Evolutionary conservation across 1,140 invertebrate species (phyloP), one percentile per base, ranked within the genome.

Genomic region (Vanessa atalanta): DNA sequence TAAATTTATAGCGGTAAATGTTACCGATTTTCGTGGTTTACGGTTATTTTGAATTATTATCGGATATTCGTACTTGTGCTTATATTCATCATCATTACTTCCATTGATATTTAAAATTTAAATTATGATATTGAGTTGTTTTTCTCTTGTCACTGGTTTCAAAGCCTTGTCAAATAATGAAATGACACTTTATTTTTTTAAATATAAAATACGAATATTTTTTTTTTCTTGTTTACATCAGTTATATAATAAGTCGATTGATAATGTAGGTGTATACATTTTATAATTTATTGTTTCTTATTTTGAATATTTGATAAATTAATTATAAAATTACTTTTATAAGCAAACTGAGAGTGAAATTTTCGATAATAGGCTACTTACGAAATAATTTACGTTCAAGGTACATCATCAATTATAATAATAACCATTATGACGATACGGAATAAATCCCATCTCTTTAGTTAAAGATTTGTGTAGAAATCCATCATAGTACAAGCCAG

Each of bases 401-500:
- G 13, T 20, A 53, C 16, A 11, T 61, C 31, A 47, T 68, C 53
- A 37, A 55, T 23, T 47, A 55, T 68, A 68, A 55, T 68, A 43
- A 55, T 68, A 68, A 55, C 53, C n/a, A 47, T 55, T 68, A 57
- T 57, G 37, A 8, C 8, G 51, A 57, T 68, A 43, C 14, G 73
- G 73, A 14, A 57, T 48, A 65, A 75, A 75, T 57, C 73, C 73
- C 12, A 47, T 60, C 47, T 75, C 63, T 31, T 70, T 75, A 14
- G 37, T 50, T 47, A 66, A 63, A 65, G 83, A 79, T 73, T 72
- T 85, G 67, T 88, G 83, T 15, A 92, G 79, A 85, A 82, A 91
- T 77, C 90, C 90, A 76, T 91, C 90, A 71, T 90, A 90, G 79
- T 92, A 91, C 72, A 91, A 86, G 26, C 90, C 90, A 43, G 90